Percentiles rank a stretch among this genome's conserved stretches.
These are phyloP conservation scores for Drosophila emarginata DNA, from an alignment of 2,888 invertebrate genomes.

Conservation along the genomic window DNA sequence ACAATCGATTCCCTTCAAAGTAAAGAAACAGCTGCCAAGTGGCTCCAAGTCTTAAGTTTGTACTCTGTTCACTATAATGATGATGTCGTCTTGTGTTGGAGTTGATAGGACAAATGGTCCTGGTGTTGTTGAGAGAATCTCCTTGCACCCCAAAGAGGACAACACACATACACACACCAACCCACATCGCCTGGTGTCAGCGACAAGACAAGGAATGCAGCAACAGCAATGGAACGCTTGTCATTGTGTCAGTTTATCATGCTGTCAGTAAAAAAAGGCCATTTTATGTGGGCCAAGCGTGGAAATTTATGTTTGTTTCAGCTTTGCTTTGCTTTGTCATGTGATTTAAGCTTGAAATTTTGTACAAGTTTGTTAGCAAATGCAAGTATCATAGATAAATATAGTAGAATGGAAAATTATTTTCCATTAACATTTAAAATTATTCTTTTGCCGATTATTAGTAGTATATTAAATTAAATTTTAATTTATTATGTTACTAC, in stretches of 20 bases:
- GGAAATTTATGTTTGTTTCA: slow-evolving; percentile 7
- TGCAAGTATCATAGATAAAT: background rate
- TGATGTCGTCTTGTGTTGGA: slow-evolving; percentile 2
- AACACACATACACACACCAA: slow-evolving; percentile 28
- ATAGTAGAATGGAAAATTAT: too few species aligned
- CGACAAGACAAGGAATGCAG: slow-evolving; percentile 42
- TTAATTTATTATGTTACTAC: background rate
- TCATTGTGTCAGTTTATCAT: slow-evolving; percentile 40
- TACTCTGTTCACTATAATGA: background rate
- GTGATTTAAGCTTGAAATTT: slow-evolving; percentile 5
- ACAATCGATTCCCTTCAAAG: background rate
- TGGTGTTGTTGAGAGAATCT: background rate
- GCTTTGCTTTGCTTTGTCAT: slow-evolving; percentile 3
- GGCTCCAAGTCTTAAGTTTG: background rate
- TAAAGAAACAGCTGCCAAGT: background rate
- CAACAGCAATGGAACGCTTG: slow-evolving; percentile 27
- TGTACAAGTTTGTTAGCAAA: background rate
- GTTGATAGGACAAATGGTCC: slow-evolving; percentile 3
- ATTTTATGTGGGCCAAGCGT: slow-evolving; percentile 5
- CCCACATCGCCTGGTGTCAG: slow-evolving; percentile 33
- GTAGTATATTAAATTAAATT: too few species aligned
- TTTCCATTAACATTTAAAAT: too few species aligned
- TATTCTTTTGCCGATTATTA: too few species aligned
- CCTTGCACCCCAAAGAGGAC: background rate
- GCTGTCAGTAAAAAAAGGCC: slow-evolving; percentile 8